Percentiles rank a stretch among this genome's conserved stretches.
Evolutionary conservation across 1,140 invertebrate genomes (phyloP).

Genomic region (Microplitis mediator): DNA sequence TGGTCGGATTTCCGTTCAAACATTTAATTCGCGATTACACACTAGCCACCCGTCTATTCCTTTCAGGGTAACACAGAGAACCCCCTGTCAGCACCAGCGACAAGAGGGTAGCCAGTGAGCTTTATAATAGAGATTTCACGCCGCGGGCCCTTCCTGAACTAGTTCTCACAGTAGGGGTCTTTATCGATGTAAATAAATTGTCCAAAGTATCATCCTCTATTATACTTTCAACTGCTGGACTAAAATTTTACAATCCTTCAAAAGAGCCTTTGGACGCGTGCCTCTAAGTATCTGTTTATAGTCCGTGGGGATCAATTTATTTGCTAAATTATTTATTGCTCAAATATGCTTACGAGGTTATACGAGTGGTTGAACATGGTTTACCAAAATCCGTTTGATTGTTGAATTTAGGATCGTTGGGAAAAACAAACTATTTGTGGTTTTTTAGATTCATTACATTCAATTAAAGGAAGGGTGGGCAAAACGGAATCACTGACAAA

Average conservation of each 20-base stretch:
- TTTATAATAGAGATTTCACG: constrained; percentile 62
- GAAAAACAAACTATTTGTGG: constrained; percentile 49
- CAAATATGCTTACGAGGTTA: constrained; percentile 55
- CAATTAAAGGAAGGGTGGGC: neutral
- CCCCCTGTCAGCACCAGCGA: constrained; percentile 53
- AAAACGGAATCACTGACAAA: neutral
- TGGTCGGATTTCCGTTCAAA: constrained; percentile 42
- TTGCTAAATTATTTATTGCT: constrained; percentile 63
- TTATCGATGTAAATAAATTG: constrained; percentile 40
- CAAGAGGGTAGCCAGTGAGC: constrained; percentile 35
- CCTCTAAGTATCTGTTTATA: constrained; percentile 63
- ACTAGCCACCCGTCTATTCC: constrained; percentile 34
- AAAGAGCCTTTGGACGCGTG: constrained; percentile 45
- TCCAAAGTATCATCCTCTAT: constrained; percentile 14
- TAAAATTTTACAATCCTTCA: neutral
- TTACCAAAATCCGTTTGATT: constrained; percentile 54
- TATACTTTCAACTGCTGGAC: neutral
- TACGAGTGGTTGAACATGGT: constrained; percentile 49
- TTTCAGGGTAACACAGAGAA: constrained; percentile 23
- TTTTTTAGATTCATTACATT: neutral
- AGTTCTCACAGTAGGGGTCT: constrained; percentile 61
- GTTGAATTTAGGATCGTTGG: constrained; percentile 46
- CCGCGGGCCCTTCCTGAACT: constrained; percentile 52
- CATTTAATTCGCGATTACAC: constrained; percentile 61
- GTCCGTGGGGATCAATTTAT: constrained; percentile 61